Conservation (phyloP, 1,140 invertebrate species). For the Teleogryllus occipitalis region DNA sequence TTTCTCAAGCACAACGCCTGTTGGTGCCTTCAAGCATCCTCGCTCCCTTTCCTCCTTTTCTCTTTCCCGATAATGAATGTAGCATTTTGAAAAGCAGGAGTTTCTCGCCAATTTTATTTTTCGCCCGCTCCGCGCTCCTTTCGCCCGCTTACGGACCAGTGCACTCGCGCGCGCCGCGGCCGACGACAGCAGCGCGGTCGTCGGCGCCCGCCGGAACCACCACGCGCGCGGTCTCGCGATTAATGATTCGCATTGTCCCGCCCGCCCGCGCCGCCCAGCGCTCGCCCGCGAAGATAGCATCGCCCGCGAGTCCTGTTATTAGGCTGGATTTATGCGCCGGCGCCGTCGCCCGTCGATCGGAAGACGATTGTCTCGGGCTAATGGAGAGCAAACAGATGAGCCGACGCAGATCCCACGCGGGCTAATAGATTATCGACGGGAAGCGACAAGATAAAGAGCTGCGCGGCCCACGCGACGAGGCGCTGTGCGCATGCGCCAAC, state of each 20-base stretch:
- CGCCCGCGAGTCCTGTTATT: background rate
- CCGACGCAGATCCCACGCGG: background rate
- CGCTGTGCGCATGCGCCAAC: no score
- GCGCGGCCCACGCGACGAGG: background rate
- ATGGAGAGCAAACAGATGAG: background rate
- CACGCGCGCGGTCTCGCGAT: background rate
- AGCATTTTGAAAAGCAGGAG: no score
- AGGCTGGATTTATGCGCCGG: background rate
- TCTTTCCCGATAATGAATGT: no score
- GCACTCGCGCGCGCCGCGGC: no score
- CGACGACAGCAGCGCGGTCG: background rate
- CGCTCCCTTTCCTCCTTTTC: no score
- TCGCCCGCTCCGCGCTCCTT: no score
- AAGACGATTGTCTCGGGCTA: background rate
- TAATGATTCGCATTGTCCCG: background rate
- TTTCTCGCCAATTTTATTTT: no score
- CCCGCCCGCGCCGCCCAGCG: background rate
- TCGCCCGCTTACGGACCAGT: background rate
- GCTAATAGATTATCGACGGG: background rate
- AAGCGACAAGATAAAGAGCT: background rate
- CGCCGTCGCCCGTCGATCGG: background rate
- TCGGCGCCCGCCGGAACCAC: background rate
- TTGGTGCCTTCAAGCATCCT: no score
- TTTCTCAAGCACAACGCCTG: no score
- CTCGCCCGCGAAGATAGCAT: background rate